Evolutionary conservation across 2,797 vertebrate genomes (phyloP).

Genomic region (Ambastaia sidthimunki): DNA sequence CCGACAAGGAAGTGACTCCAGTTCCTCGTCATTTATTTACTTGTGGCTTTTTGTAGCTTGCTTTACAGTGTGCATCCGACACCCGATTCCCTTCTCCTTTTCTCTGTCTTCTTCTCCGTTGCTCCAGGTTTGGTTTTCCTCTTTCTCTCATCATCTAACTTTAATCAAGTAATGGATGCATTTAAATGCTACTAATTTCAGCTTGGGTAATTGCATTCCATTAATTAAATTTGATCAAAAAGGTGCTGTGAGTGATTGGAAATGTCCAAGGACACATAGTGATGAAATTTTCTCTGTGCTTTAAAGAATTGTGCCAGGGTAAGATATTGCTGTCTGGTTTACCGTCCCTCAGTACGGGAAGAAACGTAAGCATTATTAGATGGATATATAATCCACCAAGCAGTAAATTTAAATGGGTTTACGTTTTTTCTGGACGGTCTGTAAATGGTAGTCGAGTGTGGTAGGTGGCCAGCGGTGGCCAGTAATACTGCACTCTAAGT

Average conservation of each 20-base stretch:
- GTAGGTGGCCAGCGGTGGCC: conserved; percentile 64
- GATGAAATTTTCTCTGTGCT: conserved; percentile 46
- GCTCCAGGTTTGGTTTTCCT: conserved; percentile 79
- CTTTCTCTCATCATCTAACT: conserved; percentile 78
- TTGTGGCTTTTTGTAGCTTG: conserved; percentile 68
- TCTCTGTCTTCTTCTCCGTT: conserved; percentile 75
- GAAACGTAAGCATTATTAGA: conserved; percentile 41
- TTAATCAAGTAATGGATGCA: conserved; percentile 84
- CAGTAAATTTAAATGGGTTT: conserved; percentile 12
- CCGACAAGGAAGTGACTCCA: conserved; percentile 72
- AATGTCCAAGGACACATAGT: conserved; percentile 66
- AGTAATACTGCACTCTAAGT: conserved; percentile 66
- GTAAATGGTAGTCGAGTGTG: conserved; percentile 67
- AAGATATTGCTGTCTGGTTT: conserved; percentile 51
- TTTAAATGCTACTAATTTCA: conserved; percentile 83
- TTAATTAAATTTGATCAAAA: conserved; percentile 81
- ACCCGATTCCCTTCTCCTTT: conserved; percentile 72
- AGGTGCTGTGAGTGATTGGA: conserved; percentile 75
- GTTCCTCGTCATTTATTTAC: conserved; percentile 82
- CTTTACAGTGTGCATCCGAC: conserved; percentile 68
- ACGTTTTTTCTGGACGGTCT: conserved; percentile 38
- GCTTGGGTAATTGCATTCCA: conserved; percentile 77
- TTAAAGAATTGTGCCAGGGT: conserved; percentile 43
- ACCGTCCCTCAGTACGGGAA: conserved; percentile 29
- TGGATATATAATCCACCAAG: conserved; percentile 14